phyloP scores from a whole-genome alignment of 2,113 vertebrate genomes.

The Trogon surrucura region DNA sequence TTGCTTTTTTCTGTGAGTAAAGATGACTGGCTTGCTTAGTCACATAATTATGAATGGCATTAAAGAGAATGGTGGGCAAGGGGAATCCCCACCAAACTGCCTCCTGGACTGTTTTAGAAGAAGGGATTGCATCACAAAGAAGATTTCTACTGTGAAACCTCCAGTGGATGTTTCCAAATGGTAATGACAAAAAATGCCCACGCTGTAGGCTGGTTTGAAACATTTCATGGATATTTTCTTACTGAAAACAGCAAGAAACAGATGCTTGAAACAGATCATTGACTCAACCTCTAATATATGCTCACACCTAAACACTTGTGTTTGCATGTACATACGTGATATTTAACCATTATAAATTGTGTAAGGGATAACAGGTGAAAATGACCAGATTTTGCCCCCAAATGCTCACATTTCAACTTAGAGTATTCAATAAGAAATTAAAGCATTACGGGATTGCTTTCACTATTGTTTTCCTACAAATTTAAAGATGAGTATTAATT shows the following conservation, averaged over 20 bases:
- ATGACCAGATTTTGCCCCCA: accelerated
- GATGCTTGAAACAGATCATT: not conserved
- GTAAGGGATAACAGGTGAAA: not conserved
- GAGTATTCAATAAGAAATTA: not conserved
- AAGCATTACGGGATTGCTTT: not conserved
- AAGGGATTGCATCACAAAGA: not conserved
- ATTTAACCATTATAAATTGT: not conserved
- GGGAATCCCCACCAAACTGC: slow-evolving; percentile 65
- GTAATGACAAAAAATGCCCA: slow-evolving; percentile 10
- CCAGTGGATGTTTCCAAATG: slow-evolving; percentile 5
- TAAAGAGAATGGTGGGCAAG: not conserved
- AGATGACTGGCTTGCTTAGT: slow-evolving; percentile 57
- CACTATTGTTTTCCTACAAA: not conserved
- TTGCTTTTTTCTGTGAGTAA: slow-evolving; percentile 62
- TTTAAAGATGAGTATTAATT: not conserved
- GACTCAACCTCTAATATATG: not conserved
- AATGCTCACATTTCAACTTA: not conserved
- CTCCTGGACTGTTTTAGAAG: slow-evolving; percentile 19
- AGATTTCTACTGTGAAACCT: slow-evolving; percentile 34
- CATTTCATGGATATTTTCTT: slow-evolving; percentile 14
- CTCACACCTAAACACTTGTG: not conserved
- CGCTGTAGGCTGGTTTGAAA: not conserved
- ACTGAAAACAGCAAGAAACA: too few species aligned
- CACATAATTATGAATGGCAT: slow-evolving; percentile 5
- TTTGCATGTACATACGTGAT: accelerated